Evolutionary conservation across 1,140 invertebrate species (phyloP).

Genomic region (Probaryconus sp.): DNA sequence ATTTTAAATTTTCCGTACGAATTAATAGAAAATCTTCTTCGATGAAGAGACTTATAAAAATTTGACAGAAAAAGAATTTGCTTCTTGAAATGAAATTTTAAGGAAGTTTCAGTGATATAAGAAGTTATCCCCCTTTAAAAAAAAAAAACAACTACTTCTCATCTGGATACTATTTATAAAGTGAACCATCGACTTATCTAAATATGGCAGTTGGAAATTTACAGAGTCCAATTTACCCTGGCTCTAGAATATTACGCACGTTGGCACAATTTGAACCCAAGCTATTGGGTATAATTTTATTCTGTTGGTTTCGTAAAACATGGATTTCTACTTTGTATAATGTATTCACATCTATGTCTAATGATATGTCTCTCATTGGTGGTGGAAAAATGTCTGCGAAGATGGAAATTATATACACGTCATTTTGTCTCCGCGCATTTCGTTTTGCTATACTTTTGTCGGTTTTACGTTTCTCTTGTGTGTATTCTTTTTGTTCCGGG

Average conservation of each 20-base stretch:
- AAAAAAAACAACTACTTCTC: too few species aligned
- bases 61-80: too few species aligned
- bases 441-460: slow-evolving; percentile 35
- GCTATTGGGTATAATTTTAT: slow-evolving; percentile 5
- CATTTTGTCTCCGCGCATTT: not conserved
- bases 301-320: slow-evolving; percentile 17
- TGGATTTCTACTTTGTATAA: slow-evolving; percentile 34
- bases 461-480: not conserved
- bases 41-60: too few species aligned
- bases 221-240: too few species aligned
- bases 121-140: too few species aligned
- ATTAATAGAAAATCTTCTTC: too few species aligned
- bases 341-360: not conserved
- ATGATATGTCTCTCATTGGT: not conserved
- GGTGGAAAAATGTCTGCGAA: not conserved
- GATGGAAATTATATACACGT: slow-evolving; percentile 16
- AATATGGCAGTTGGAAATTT: too few species aligned
- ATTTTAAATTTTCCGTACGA: too few species aligned
- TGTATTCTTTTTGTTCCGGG: slow-evolving; percentile 15
- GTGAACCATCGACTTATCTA: too few species aligned
- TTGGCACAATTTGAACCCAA: not conserved
- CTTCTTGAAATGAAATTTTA: too few species aligned
- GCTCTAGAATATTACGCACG: slow-evolving; percentile 14
- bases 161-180: too few species aligned
- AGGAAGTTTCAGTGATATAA: too few species aligned